Evolutionary conservation across 1,140 invertebrate genomes (phyloP).

Genomic region (Pissodes strobi): DNA sequence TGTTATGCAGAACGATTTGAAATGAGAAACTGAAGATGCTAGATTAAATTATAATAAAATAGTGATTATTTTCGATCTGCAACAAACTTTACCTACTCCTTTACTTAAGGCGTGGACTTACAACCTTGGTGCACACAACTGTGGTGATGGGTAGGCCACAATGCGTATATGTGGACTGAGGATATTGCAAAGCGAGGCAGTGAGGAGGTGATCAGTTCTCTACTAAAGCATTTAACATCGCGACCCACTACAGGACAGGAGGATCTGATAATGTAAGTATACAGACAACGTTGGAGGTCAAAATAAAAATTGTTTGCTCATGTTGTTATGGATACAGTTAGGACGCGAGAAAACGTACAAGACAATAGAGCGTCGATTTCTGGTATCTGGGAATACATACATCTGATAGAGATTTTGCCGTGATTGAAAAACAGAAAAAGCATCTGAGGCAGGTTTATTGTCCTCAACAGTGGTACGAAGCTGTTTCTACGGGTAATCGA

Average conservation of each 20-base stretch:
- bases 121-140: conserved; percentile 7
- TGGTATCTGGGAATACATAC: too few relatives aligned
- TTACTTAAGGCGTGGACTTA: too few relatives aligned
- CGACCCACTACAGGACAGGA: background rate
- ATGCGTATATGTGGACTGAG: conserved; percentile 23
- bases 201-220: conserved; percentile 10
- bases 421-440: background rate
- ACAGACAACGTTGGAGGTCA: background rate
- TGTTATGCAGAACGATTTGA: too few relatives aligned
- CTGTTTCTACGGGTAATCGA: background rate
- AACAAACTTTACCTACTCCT: background rate
- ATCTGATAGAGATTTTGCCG: background rate
- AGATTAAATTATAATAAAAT: background rate
- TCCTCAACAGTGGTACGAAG: conserved; percentile 2
- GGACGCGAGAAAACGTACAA: background rate
- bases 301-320: conserved; percentile 7
- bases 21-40: too few relatives aligned
- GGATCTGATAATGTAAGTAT: background rate
- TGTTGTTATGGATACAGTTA: conserved; percentile 1
- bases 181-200: conserved; percentile 14
- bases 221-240: conserved; percentile 8
- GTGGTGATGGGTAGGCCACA: background rate
- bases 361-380: background rate
- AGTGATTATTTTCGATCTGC: too few relatives aligned
- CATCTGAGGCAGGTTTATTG: background rate